Evolutionary conservation across 1,140 invertebrate genomes (phyloP), one percentile per base, ranked within the genome.

Genomic region (Leucophenga varia): DNA sequence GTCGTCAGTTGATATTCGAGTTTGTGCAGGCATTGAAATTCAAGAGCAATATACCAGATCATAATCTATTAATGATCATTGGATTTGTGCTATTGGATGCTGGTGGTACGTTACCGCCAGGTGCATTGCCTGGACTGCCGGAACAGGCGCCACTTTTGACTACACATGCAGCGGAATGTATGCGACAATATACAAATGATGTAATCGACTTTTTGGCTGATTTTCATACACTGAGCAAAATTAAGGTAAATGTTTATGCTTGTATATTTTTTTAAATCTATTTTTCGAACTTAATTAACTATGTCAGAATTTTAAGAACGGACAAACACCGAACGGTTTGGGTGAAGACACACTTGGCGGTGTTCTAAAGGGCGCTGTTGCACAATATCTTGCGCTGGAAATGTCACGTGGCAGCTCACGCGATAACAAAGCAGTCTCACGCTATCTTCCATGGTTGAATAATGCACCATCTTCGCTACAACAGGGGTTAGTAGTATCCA

Each of bases 331-430:
- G 52, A 85, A 86, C 51, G 90, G 89, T 18, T 77, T 97, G 43
- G 94, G 95, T 75, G 90, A 98, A 76, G 96, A 99, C 74, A 97
- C 95, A 0, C 78, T 98, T 16, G 95, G 95, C 7, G 93, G 93
- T 7, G 89, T 93, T 17, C 80, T 99, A 9, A 98, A 98, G 77
- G 93, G 94, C 41, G 94, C 92, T 12, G 84, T 98, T 37, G 91
- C 95, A 1, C 95, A 98, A 78, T 97, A 90, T 78, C 80, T 97
- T 36, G 92, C 95, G 12, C 77, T 97, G 59, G 95, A 98, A 80
- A 89, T 98, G 57, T 91, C 90, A 0, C 79, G 89, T 52, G 89
- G 89, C 20, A 93, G 91, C 70, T 86, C 84, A 3, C 78, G 91
- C 59, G 93, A 96, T 67, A 90, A 91, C 72, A 80, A 88, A 64